These are phyloP conservation scores for Oncorhynchus gorbuscha DNA, from an alignment of 2,113 vertebrate species.

Conservation along the genomic window DNA sequence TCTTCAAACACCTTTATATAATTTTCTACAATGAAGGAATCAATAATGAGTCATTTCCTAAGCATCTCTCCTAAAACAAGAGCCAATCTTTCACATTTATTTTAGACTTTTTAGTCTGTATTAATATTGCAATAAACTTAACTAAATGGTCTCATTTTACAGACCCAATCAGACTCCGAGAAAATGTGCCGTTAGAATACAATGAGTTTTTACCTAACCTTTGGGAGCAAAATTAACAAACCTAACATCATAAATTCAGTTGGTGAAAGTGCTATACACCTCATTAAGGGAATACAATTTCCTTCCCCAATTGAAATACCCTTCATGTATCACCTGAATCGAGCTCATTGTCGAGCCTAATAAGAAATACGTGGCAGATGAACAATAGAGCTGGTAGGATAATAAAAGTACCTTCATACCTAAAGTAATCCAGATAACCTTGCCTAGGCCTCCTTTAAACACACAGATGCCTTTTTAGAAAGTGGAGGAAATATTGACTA, in stretches of 20 bases:
- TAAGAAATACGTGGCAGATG: conserved; percentile 49
- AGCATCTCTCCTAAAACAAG: neutral
- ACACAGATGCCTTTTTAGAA: conserved; percentile 5
- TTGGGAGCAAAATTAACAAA: conserved; percentile 9
- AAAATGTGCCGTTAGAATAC: conserved; percentile 9
- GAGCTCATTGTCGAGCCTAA: conserved; percentile 28
- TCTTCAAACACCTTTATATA: conserved; percentile 4
- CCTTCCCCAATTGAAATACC: conserved; percentile 31
- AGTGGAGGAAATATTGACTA: conserved; percentile 17
- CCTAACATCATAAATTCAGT: conserved; percentile 18
- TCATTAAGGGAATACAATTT: conserved; percentile 36
- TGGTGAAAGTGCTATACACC: conserved; percentile 21
- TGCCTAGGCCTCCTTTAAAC: conserved; percentile 21
- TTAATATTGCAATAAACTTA: neutral
- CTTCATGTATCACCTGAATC: conserved; percentile 29
- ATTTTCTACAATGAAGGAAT: neutral
- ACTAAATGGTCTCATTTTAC: conserved; percentile 16
- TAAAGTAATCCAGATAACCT: conserved; percentile 49
- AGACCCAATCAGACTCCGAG: conserved; percentile 6
- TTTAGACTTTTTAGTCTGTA: neutral
- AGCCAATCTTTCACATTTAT: conserved; percentile 11
- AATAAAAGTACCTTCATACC: conserved; percentile 43
- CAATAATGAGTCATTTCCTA: neutral
- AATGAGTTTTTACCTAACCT: conserved; percentile 34
- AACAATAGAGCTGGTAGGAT: conserved; percentile 27